These are phyloP conservation scores for Drosophila barbarae DNA, from an alignment of 2,888 invertebrate genomes.

Conservation along the genomic window DNA sequence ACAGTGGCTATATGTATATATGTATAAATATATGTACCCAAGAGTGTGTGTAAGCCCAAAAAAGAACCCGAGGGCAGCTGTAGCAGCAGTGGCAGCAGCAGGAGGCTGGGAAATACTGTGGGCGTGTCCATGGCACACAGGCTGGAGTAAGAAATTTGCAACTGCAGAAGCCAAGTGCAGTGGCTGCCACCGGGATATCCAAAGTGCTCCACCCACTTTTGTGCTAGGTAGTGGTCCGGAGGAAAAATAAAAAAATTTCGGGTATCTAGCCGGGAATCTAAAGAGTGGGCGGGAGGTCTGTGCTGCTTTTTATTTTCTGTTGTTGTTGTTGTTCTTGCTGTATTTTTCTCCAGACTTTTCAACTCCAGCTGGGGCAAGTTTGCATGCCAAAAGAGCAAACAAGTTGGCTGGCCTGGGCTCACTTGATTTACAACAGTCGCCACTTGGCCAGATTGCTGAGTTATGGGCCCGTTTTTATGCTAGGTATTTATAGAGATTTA, in stretches of 20 bases:
- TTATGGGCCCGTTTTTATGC: constrained; percentile 25
- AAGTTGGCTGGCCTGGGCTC: constrained; percentile 38
- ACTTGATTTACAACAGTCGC: constrained; percentile 51
- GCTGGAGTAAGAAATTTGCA: constrained; percentile 56
- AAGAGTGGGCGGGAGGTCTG: constrained; percentile 31
- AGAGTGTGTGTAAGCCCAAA: constrained; percentile 29
- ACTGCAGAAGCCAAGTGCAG: constrained; percentile 56
- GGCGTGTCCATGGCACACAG: constrained; percentile 37
- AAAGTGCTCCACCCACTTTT: constrained; percentile 54
- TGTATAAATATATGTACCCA: constrained; percentile 1
- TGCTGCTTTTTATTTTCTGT: neutral
- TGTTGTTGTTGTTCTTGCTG: neutral
- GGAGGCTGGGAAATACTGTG: constrained; percentile 26
- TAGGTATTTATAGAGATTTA: neutral
- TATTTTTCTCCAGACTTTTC: constrained; percentile 12
- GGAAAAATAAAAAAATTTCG: constrained; percentile 32
- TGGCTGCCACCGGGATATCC: constrained; percentile 48
- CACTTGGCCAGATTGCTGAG: constrained; percentile 34
- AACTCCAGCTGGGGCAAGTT: constrained; percentile 39
- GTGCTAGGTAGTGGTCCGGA: constrained; percentile 22
- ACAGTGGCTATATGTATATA: constrained; percentile 13
- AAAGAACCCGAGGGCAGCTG: constrained; percentile 33
- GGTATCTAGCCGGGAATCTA: constrained; percentile 46
- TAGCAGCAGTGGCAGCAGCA: constrained; percentile 10
- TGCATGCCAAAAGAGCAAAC: constrained; percentile 48